Evolutionary conservation across 2,888 invertebrate species (phyloP).

Genomic region (Spilarctia lutea): DNA sequence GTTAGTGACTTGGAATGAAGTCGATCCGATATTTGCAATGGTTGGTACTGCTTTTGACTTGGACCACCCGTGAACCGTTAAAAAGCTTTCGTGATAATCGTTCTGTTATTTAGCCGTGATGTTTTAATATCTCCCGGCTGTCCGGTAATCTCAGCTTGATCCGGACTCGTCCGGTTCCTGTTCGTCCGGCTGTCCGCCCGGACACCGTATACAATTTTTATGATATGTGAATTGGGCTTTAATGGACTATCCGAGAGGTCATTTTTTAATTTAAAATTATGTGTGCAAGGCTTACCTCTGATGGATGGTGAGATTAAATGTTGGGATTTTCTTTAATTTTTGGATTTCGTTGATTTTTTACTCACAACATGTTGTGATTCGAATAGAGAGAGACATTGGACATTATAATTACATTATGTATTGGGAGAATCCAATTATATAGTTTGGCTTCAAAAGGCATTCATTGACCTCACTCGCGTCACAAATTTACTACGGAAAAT

Average conservation of each 20-base stretch:
- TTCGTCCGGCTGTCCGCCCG: constrained; percentile 17
- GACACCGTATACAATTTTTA: constrained; percentile 30
- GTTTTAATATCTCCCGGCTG: constrained; percentile 59
- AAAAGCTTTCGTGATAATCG: constrained; percentile 64
- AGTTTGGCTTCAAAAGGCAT: too few species aligned
- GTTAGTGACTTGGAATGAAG: neutral
- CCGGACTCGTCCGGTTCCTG: constrained; percentile 26
- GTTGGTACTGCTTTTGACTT: constrained; percentile 17
- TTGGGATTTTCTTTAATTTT: constrained; percentile 13
- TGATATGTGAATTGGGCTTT: constrained; percentile 46
- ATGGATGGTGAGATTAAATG: constrained; percentile 19
- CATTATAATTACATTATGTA: neutral
- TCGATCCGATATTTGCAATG: neutral
- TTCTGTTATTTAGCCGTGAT: constrained; percentile 57
- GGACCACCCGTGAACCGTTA: constrained; percentile 48
- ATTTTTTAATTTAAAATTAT: constrained; percentile 30
- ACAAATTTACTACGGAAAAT: too few species aligned
- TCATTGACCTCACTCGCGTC: too few species aligned
- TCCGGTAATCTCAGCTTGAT: constrained; percentile 37
- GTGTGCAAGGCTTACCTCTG: constrained; percentile 18
- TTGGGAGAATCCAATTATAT: neutral
- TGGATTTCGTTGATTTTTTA: neutral
- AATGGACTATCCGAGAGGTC: constrained; percentile 27
- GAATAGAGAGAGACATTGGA: neutral
- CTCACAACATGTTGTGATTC: neutral